phyloP scores from a whole-genome alignment of 2,113 vertebrate genomes.

The Chaenogobius annularis region DNA sequence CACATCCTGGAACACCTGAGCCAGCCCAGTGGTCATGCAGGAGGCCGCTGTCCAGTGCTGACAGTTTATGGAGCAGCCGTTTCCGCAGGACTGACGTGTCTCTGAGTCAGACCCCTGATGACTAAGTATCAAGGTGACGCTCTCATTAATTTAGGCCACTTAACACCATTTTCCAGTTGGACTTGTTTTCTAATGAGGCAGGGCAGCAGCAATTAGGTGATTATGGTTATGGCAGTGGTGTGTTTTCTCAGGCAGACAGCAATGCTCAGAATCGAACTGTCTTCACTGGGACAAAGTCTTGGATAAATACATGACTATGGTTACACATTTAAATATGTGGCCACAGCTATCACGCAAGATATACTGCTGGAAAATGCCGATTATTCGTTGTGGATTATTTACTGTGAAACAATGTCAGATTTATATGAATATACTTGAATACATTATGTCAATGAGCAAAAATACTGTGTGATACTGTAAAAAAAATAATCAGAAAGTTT shows the following conservation, averaged over 20 bases:
- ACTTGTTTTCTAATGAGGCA: slow-evolving; percentile 76
- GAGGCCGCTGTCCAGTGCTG: slow-evolving; percentile 51
- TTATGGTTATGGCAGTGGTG: slow-evolving; percentile 66
- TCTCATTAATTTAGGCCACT: slow-evolving; percentile 75
- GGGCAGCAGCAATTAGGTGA: slow-evolving; percentile 72
- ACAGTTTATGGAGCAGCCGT: slow-evolving; percentile 57
- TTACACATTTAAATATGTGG: slow-evolving; percentile 49
- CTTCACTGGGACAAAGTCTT: slow-evolving; percentile 67
- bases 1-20: slow-evolving; percentile 12
- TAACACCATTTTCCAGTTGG: slow-evolving; percentile 74
- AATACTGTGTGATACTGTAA: too few species aligned
- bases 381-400: too few species aligned
- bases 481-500: too few species aligned
- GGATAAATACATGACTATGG: slow-evolving; percentile 72
- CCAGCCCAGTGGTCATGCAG: slow-evolving; percentile 32
- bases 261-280: slow-evolving; percentile 64
- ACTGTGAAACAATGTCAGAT: too few species aligned
- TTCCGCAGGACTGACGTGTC: slow-evolving; percentile 51
- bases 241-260: slow-evolving; percentile 69
- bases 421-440: too few species aligned
- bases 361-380: too few species aligned
- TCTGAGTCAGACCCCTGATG: slow-evolving; percentile 60
- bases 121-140: slow-evolving; percentile 66
- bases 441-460: too few species aligned
- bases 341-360: not conserved